These are phyloP conservation scores for Ursus arctos DNA, from an alignment of 2,113 vertebrate species.

Conservation along the genomic window DNA sequence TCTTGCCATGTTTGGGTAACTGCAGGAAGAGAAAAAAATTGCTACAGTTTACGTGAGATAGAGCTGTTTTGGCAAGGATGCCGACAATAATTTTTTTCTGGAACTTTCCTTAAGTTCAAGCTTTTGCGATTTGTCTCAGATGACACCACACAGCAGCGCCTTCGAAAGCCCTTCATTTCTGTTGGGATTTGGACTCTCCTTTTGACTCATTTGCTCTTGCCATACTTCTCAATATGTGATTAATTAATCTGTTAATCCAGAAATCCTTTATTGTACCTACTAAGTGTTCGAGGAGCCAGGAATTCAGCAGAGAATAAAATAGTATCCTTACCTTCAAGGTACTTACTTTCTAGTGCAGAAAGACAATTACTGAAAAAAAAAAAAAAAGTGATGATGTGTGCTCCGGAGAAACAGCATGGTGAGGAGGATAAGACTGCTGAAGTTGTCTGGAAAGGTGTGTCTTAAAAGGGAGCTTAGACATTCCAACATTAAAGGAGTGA, in stretches of 20 bases:
- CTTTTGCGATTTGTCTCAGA: background rate
- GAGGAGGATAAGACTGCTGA: background rate
- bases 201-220: background rate
- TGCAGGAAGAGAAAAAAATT: constrained; percentile 51
- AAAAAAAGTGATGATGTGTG: too few relatives aligned
- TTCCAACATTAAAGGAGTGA: background rate
- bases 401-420: background rate
- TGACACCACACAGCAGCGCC: background rate
- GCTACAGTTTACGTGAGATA: constrained; percentile 61
- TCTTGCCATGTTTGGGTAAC: constrained; percentile 65
- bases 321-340: background rate
- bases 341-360: constrained; percentile 15
- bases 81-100: background rate
- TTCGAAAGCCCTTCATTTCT: background rate
- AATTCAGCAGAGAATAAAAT: constrained; percentile 3
- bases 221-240: background rate
- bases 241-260: background rate
- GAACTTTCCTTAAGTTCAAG: background rate
- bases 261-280: background rate
- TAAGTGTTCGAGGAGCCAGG: background rate
- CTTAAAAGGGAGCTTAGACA: background rate
- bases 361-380: background rate
- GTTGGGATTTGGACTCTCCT: background rate
- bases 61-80: constrained; percentile 38
- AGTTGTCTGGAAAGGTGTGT: background rate